Conservation (phyloP, 1,140 invertebrate species). For the Diorhabda carinulata region DNA sequence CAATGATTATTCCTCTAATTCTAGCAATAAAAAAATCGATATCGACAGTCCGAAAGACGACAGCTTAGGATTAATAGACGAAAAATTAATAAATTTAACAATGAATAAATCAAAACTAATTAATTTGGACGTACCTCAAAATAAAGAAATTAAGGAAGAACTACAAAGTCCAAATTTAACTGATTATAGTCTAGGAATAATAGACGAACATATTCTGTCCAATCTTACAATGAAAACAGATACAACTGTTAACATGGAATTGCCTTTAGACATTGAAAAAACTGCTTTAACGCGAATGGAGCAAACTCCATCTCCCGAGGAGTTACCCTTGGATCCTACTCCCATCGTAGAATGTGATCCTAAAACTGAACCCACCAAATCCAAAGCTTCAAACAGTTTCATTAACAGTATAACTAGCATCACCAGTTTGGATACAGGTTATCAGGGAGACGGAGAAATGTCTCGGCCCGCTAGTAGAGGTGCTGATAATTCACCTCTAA, state of each 20-base stretch:
- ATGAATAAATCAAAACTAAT: neutral
- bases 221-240: conserved; percentile 44
- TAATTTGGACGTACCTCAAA: neutral
- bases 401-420: conserved; percentile 81
- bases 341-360: conserved; percentile 50
- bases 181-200: conserved; percentile 41
- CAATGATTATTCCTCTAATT: conserved; percentile 1
- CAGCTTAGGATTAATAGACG: conserved; percentile 6
- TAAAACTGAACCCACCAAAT: conserved; percentile 55
- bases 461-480: conserved; percentile 72
- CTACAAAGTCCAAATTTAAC: conserved; percentile 38
- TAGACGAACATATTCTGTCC: conserved; percentile 39
- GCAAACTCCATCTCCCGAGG: conserved; percentile 76
- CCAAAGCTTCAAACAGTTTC: conserved; percentile 65
- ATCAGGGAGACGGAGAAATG: conserved; percentile 82
- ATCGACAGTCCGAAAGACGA: conserved; percentile 16
- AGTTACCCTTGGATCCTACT: conserved; percentile 69
- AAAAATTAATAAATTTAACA: neutral
- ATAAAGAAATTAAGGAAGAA: conserved; percentile 20
- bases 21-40: neutral
- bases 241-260: conserved; percentile 57
- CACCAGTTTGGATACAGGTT: conserved; percentile 78
- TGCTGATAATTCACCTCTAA: conserved; percentile 62
- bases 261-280: conserved; percentile 50
- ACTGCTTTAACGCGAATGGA: conserved; percentile 52